Conservation (phyloP, 2,888 invertebrate genomes). For the Dryocosmus kuriphilus region DNA sequence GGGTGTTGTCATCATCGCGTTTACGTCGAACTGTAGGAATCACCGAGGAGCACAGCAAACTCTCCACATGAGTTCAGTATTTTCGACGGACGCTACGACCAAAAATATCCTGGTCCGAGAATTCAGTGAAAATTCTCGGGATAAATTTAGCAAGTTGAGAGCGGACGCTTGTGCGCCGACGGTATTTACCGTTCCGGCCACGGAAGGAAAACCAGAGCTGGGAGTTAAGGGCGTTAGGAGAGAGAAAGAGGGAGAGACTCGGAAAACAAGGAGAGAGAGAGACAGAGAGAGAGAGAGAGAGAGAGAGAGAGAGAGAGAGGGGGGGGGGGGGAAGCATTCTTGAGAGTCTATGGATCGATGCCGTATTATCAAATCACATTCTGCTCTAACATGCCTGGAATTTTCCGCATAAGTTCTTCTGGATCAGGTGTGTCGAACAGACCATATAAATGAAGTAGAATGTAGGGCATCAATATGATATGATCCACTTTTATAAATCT, state of each 20-base stretch:
- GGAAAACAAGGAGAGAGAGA: neutral
- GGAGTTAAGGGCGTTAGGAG: constrained; percentile 32
- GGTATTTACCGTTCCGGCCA: constrained; percentile 46
- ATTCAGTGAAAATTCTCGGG: constrained; percentile 53
- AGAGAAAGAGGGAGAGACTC: neutral
- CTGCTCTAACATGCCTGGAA: constrained; percentile 5
- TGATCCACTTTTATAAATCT: neutral
- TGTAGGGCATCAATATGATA: neutral
- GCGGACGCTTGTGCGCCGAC: constrained; percentile 23
- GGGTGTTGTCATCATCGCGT: constrained; percentile 24
- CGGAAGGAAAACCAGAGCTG: constrained; percentile 40
- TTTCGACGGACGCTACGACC: constrained; percentile 19
- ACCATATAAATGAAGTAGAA: neutral
- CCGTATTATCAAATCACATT: constrained; percentile 14
- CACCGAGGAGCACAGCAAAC: constrained; percentile 18
- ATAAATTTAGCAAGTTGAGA: constrained; percentile 56
- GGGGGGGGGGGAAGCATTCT: neutral
- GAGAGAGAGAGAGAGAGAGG: neutral
- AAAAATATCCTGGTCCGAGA: constrained; percentile 34
- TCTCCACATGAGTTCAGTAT: constrained; percentile 40
- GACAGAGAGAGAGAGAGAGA: neutral
- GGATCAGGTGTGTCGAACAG: neutral
- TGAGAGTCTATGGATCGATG: neutral
- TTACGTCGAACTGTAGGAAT: constrained; percentile 12
- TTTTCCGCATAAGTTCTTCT: neutral